phyloP scores from a whole-genome alignment of 2,113 vertebrate species.

The Seriola aureovittata region DNA sequence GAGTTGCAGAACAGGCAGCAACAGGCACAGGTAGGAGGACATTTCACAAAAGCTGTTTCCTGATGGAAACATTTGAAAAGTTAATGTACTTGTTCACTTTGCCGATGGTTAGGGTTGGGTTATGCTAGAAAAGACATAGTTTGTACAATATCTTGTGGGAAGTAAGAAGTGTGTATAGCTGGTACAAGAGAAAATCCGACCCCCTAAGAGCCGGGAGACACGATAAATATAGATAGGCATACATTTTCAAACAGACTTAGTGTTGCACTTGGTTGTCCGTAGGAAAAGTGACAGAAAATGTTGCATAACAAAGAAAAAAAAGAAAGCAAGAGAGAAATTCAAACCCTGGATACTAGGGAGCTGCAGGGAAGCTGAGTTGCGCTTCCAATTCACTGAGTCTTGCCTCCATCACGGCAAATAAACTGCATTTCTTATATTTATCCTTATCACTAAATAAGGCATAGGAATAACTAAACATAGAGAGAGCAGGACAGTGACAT shows the following conservation, averaged over 20 bases:
- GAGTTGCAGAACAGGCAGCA: slow-evolving; percentile 56
- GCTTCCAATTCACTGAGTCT: too few relatives aligned
- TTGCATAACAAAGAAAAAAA: too few relatives aligned
- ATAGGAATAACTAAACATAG: too few relatives aligned
- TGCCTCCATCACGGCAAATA: too few relatives aligned
- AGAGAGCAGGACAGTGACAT: too few relatives aligned
- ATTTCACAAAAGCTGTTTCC: slow-evolving; percentile 2
- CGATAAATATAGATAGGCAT: background rate
- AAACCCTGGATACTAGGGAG: too few relatives aligned
- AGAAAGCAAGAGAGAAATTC: too few relatives aligned
- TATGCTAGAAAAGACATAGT: background rate
- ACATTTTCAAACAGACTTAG: background rate
- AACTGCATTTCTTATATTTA: too few relatives aligned
- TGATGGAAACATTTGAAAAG: slow-evolving; percentile 16
- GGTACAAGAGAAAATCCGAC: background rate
- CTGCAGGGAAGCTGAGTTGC: too few relatives aligned
- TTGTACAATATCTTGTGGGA: background rate
- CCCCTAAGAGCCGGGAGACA: background rate
- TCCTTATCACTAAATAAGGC: too few relatives aligned
- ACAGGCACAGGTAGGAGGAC: slow-evolving; percentile 53
- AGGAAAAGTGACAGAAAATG: background rate
- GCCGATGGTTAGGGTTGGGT: too few relatives aligned
- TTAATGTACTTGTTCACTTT: background rate
- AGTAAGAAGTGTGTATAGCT: background rate
- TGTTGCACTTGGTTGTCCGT: background rate